Conservation (phyloP, 1,140 invertebrate species). For the Argopecten irradians region DNA sequence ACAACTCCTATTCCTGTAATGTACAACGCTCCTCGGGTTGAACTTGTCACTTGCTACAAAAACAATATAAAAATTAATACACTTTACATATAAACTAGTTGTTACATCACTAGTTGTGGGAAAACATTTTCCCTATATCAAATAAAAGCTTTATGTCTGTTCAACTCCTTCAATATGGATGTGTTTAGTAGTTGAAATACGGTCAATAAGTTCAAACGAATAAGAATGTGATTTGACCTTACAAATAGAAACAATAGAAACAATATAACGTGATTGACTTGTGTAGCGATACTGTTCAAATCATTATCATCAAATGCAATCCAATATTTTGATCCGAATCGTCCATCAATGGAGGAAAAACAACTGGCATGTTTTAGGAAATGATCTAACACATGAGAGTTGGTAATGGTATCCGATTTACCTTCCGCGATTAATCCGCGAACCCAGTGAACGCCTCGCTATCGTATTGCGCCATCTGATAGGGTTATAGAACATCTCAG, state of each 20-base stretch:
- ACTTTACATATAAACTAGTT: no score
- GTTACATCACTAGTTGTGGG: no score
- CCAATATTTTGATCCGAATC: not conserved
- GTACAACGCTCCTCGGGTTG: no score
- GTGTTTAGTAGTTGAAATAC: no score
- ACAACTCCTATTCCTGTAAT: no score
- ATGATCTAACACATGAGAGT: not conserved
- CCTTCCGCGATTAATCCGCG: not conserved
- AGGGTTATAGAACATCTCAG: not conserved
- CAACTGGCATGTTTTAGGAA: not conserved
- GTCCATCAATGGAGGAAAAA: not conserved
- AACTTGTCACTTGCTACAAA: no score
- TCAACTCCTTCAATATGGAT: no score
- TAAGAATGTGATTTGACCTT: not conserved
- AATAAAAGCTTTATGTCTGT: no score
- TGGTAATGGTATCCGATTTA: not conserved
- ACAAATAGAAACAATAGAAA: not conserved
- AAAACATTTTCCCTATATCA: no score
- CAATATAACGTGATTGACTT: not conserved
- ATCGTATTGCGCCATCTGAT: not conserved
- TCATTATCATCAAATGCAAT: not conserved
- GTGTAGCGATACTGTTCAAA: not conserved
- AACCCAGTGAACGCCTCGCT: not conserved
- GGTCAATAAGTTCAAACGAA: not conserved
- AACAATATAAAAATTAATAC: no score